Evolutionary conservation across 2,797 vertebrate species (phyloP), one percentile per base, ranked within the genome.

Genomic region (Ctenosaura bakeri): DNA sequence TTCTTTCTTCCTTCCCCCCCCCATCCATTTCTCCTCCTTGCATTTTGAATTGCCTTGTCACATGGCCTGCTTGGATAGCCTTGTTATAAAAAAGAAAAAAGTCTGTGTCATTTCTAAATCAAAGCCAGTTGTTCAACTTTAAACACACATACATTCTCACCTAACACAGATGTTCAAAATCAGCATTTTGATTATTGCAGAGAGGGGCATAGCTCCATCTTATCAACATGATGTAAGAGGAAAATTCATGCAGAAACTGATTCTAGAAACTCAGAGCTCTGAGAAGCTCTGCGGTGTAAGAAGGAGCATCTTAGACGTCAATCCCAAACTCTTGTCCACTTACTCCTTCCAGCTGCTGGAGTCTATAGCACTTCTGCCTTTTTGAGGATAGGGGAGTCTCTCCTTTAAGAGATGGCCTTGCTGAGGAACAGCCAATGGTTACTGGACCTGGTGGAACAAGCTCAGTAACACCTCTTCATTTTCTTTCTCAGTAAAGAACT

Each of bases 1-100:
- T n/a, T n/a, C 18, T 20, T 2, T 5, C 4, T 62, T 6, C 59
- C 1, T 73, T 3, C 26, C 10, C 18, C 3, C 69, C 32, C 5
- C 4, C 5, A 2, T n/a, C 14, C 1, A 4, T n/a, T 32, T 13
- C n/a, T 73, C 14, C 69, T n/a, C 14, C 14, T 35, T 1, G 1
- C 14, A 2, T 18, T 6, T 4, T n/a, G 7, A 52, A 52, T 52
- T 12, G 6, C 52, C 6, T 52, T 52, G 52, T 12, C 52, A 52
- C 52, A 52, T 46, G 42, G 52, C 52, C 52, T 52, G 52, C 52
- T 52, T 52, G 52, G 52, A 52, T 52, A 52, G 52, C 52, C 10
- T 52, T 52, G 9, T 52, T 52, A 52, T 52, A 46, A 46, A 46
- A 46, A 46, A 46, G 4, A 46, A 4, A 46, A 46, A 46, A 46